phyloP scores from a whole-genome alignment of 2,113 vertebrate species.

The Cephalopholis sonnerati region DNA sequence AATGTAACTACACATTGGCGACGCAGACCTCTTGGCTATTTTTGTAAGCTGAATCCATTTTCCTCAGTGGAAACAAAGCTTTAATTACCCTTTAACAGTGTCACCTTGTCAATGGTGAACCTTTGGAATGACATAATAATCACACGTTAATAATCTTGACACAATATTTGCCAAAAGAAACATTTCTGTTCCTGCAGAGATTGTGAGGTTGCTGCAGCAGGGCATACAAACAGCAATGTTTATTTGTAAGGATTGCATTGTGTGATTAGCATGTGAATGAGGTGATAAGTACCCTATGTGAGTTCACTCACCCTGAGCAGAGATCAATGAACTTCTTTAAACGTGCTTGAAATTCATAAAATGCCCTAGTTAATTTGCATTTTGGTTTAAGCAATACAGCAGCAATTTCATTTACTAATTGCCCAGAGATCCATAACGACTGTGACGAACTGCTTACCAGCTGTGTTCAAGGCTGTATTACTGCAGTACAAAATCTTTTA shows the following conservation, averaged over 20 bases:
- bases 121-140: background rate
- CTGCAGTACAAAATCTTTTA: constrained; percentile 25
- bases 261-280: background rate
- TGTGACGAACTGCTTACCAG: constrained; percentile 20
- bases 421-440: background rate
- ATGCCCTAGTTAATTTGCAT: constrained; percentile 35
- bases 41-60: no score
- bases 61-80: no score
- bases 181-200: background rate
- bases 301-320: constrained; percentile 2
- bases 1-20: no score
- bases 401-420: constrained; percentile 2
- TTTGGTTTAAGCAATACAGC: background rate
- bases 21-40: no score
- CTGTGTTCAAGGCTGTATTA: constrained; percentile 12
- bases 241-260: background rate
- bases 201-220: background rate
- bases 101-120: background rate
- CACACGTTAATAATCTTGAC: background rate
- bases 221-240: background rate
- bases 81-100: no score
- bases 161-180: background rate
- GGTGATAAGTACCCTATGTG: background rate
- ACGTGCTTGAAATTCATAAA: constrained; percentile 20
- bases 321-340: constrained; percentile 3